Base-by-base conservation (phyloP, 2,888 invertebrate genomes). In the Drosophila tripunctata region DNA sequence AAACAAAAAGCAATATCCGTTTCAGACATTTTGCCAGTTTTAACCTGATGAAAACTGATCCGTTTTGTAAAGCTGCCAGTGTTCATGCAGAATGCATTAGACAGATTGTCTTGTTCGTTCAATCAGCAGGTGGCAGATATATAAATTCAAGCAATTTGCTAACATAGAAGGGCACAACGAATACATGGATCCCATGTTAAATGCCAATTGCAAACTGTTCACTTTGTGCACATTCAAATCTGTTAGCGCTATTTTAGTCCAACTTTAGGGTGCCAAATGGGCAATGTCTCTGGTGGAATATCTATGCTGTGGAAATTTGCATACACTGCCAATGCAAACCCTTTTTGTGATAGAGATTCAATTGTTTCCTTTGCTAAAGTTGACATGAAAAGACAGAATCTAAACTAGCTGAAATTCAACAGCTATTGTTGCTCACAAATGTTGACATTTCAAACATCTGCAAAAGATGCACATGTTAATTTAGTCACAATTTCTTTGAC, bases 51-150 rank as follows among this genome's bases (percentile, higher is more conserved):
- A 7, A 36, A 36, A 17, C 17, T 12, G 27, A 3, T n/a, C n/a
- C n/a, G 7, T 5, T 14, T 41, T 21, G n/a, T 12, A 8, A n/a
- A n/a, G 24, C 24, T 14, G 4, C 24, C 22, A 14, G 21, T 5
- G 36, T 8, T 17, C 24, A 12, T 36, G 27, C 12, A 50, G 38
- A 76, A 73, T 72, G 58, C 77, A 74, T 74, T 72, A 76, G 73
- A 62, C 77, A 74, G 72, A 76, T 74, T 76, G 58, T 58, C 62
- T 52, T 60, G 69, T 62, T 57, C 62, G 52, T 36, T 14, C 17
- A 17, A 33, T 15, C 43, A 43, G n/a, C 69, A 41, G 69, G 55
- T 62, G 62, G 17, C 31, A 15, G 10, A 14, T 31, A 36, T 8
- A 36, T 17, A 36, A 36, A 36, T 50, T 17, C 36, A 17, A 27